Conservation (phyloP, 1,140 invertebrate species). For the Tetramorium alpestre region DNA sequence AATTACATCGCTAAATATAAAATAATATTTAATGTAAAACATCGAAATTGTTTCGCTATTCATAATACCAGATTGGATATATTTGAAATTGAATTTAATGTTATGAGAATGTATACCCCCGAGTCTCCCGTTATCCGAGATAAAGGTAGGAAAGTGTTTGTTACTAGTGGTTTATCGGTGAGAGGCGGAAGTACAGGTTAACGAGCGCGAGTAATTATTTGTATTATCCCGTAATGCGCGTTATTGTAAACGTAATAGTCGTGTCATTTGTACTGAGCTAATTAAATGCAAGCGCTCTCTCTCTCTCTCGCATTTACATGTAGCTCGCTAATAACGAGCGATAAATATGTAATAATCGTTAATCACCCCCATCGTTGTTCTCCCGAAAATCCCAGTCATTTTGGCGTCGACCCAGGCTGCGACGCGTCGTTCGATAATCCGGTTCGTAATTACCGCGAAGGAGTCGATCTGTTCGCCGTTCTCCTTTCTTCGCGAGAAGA, state of each 20-base stretch:
- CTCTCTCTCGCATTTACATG: not conserved
- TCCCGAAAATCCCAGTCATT: constrained; percentile 52
- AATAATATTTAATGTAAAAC: not conserved
- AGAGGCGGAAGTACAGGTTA: constrained; percentile 20
- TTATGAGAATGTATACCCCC: not conserved
- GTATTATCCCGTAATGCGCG: constrained; percentile 43
- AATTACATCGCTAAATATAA: not conserved
- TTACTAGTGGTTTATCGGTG: constrained; percentile 16
- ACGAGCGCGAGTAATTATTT: constrained; percentile 57
- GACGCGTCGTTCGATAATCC: constrained; percentile 46
- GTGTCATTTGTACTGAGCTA: constrained; percentile 40
- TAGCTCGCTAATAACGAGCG: constrained; percentile 23
- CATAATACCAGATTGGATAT: not conserved
- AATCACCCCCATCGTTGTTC: not conserved
- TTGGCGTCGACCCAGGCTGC: constrained; percentile 26
- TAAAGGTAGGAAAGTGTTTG: constrained; percentile 8
- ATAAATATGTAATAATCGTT: constrained; percentile 58
- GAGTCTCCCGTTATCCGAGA: not conserved
- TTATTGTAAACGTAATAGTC: constrained; percentile 57
- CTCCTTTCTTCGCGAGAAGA: constrained; percentile 1
- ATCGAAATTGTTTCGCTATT: constrained; percentile 3
- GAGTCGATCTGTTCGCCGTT: constrained; percentile 44
- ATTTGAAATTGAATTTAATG: not conserved
- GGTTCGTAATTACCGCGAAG: constrained; percentile 67
- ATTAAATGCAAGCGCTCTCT: constrained; percentile 22